Base-by-base conservation (phyloP, 1,140 invertebrate species). In the Neotoxoptera formosana region DNA sequence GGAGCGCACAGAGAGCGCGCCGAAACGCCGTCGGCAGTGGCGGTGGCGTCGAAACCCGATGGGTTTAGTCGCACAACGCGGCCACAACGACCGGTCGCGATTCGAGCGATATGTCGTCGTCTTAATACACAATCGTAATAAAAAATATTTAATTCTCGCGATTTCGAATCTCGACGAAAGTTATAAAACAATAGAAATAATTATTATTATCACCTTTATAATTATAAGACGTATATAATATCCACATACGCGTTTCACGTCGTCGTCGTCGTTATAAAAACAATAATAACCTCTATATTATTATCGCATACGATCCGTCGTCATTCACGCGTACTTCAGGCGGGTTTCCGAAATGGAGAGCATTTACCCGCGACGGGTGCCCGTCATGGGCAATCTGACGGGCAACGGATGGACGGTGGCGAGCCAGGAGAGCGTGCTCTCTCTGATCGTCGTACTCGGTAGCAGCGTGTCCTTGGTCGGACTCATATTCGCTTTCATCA, bases 401-500 rank as follows among this genome's bases (percentile, higher is more conserved):
- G 91, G 81, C 6, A 86, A 48, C 47, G 91, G 91, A 86, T 93
- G 91, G 91, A 93, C 91, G 2, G 91, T 86, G 76, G 91, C 91
- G 21, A 91, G 91, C 21, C 94, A 96, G 94, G 96, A 96, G 94
- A 96, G 96, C 86, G 95, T 96, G 60, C 94, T 97, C n/a, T 96
- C 96, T 9, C 95, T 97, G n/a, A 95, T 97, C 93, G 96, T 96
- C 51, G 96, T 97, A 6, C 95, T 97, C 2, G 96, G 96, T 17
- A 97, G 96, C 94, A 97, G 96, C 94, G 95, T 97, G n/a, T 97
- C 96, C 36, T 95, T 97, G 83, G 96, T 97, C 7, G 96, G 96
- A 34, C 95, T 97, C 41, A 96, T 97, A 87, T 97, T 97, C 94
- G 96, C 96, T 91, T 97, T 97, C 95, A 97, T 97, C 94, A 97